A percentile compares a stretch with the other conserved stretches of the same genome.
These are phyloP conservation scores for Drosophila baimaii DNA, from an alignment of 1,140 invertebrate species.

Conservation along the genomic window DNA sequence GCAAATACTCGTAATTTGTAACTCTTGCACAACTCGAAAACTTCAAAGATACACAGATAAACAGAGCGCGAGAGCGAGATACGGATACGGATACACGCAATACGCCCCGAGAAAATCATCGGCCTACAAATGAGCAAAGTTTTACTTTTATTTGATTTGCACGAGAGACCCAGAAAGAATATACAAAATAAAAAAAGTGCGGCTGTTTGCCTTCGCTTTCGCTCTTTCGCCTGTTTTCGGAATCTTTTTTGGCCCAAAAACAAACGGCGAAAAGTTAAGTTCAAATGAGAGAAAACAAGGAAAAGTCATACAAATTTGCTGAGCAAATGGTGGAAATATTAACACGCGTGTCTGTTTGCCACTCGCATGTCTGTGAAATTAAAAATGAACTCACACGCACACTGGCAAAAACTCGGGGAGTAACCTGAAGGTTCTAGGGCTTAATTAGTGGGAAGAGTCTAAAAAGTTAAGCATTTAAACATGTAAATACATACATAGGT, in stretches of 20 bases:
- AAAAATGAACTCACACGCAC: constrained; percentile 67
- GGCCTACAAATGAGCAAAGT: constrained; percentile 75
- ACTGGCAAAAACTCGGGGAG: constrained; percentile 1
- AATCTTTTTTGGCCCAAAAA: constrained; percentile 33
- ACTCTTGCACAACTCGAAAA: constrained; percentile 62
- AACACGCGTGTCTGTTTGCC: constrained; percentile 66
- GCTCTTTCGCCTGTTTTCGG: neutral
- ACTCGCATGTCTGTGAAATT: constrained; percentile 66
- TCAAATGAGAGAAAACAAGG: constrained; percentile 59
- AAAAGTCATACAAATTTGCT: constrained; percentile 62
- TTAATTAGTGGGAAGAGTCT: neutral
- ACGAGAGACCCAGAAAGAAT: constrained; percentile 32
- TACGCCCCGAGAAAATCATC: constrained; percentile 34
- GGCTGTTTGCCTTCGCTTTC: constrained; percentile 5
- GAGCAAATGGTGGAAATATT: constrained; percentile 71
- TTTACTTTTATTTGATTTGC: constrained; percentile 64
- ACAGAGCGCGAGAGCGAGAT: constrained; percentile 4
- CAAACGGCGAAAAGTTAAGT: constrained; percentile 61
- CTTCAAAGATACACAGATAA: constrained; percentile 55
- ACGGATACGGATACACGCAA: constrained; percentile 21
- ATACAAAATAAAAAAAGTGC: constrained; percentile 17
- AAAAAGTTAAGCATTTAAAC: too few species aligned
- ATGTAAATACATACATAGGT: too few species aligned
- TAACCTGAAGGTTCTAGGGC: neutral
- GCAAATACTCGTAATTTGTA: constrained; percentile 73